Base-by-base conservation (phyloP, 2,797 vertebrate genomes). In the Cyclopterus lumpus region DNA sequence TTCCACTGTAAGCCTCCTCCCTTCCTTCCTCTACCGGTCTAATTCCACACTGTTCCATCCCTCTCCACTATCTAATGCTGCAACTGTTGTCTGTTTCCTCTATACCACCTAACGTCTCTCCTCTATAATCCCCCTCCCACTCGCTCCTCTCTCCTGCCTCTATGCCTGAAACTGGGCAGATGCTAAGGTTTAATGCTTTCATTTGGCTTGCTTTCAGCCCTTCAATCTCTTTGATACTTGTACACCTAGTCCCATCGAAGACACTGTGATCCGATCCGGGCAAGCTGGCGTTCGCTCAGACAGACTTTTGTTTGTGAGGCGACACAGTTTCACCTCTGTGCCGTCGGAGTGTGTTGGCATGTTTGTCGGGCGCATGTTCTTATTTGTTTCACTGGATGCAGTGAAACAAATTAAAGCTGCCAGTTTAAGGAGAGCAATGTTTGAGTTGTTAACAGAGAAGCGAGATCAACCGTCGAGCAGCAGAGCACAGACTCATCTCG, bases 201-300 rank as follows among this genome's bases (percentile, higher is more conserved):
- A 90, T 91, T 89, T 91, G 86, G 89, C 88, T 86, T 73, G 79
- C 84, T 91, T 87, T 91, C 88, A 89, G 89, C 84, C 77, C 74
- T 80, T 90, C 90, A 84, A 49, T 87, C 88, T 87, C 90, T 93
- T 91, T 93, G 90, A 93, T 90, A 91, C 80, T 78, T 80, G 86
- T 87, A 90, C 85, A 89, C 66, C 79, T 80, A 75, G 87, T 91
- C 82, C 83, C 86, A 85, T 75, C 28, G 79, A 91, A 91, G 87
- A 89, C 88, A 86, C 91, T 84, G 80, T 89, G 88, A 90, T 93
- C 89, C 86, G 91, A 90, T 86, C 90, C 90, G 73, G 81, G 77
- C 64, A 38, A 73, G 66, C 81, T 91, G 91, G 89, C 90, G 74
- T 75, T 70, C 51, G 7, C 71, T 86, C 79, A 87, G 61, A 86